These are phyloP conservation scores for Drosophila ustulata DNA, from an alignment of 2,888 invertebrate genomes.

Conservation along the genomic window DNA sequence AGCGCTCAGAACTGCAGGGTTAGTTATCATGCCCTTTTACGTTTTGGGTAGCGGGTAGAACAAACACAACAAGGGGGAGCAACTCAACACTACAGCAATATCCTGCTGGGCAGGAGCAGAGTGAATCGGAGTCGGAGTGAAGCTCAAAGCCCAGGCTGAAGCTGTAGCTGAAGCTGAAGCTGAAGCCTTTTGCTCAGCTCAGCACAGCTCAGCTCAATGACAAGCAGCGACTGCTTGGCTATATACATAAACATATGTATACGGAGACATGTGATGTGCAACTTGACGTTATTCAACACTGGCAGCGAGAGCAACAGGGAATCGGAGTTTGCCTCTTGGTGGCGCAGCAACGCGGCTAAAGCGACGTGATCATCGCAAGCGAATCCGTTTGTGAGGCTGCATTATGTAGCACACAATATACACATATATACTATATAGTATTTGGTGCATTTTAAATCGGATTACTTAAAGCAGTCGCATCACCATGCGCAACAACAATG, in stretches of 20 bases:
- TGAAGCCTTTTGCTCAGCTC: constrained; percentile 26
- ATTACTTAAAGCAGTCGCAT: constrained; percentile 65
- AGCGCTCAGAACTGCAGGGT: too few relatives aligned
- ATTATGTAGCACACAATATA: constrained; percentile 27
- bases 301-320: constrained; percentile 8
- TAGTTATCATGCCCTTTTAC: background rate
- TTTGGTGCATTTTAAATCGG: constrained; percentile 78
- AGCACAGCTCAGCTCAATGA: constrained; percentile 34
- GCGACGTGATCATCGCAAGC: constrained; percentile 74
- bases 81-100: constrained; percentile 7
- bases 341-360: constrained; percentile 12
- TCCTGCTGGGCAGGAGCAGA: constrained; percentile 8
- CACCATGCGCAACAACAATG: constrained; percentile 48
- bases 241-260: background rate
- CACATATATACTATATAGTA: too few relatives aligned
- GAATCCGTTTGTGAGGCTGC: constrained; percentile 70
- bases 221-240: constrained; percentile 20
- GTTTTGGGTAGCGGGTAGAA: background rate
- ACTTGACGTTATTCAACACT: constrained; percentile 72
- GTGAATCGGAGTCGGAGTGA: background rate
- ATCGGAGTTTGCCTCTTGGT: background rate
- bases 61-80: background rate
- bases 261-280: constrained; percentile 29
- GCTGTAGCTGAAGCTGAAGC: constrained; percentile 13
- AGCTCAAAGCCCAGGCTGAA: background rate